A percentile compares a stretch with the other conserved stretches of the same genome.
Evolutionary conservation across 2,797 vertebrate species (phyloP).

Genomic region (Pseudochromis fuscus): DNA sequence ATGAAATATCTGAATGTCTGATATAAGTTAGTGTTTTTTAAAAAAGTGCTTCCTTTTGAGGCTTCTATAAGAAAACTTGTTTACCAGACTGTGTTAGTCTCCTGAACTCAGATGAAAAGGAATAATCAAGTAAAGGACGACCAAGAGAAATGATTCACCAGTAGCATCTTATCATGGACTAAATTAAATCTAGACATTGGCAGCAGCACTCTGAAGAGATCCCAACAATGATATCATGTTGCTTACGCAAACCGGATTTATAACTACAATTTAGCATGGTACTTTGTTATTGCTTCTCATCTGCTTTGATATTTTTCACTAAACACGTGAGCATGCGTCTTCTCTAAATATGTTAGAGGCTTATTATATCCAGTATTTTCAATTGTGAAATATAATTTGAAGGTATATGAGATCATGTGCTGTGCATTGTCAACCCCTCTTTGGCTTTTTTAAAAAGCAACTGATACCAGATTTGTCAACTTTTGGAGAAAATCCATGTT

Average conservation of each 20-base stretch:
- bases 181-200: constrained; percentile 57
- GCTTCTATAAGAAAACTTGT: constrained; percentile 31
- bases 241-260: constrained; percentile 17
- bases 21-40: not conserved
- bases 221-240: constrained; percentile 1
- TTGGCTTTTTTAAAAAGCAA: not conserved
- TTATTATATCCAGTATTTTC: not conserved
- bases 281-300: not conserved
- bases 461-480: not conserved
- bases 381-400: not conserved
- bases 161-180: constrained; percentile 40
- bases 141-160: constrained; percentile 33
- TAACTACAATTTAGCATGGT: not conserved
- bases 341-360: not conserved
- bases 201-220: constrained; percentile 17
- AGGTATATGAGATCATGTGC: too few species aligned
- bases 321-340: not conserved
- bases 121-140: constrained; percentile 47
- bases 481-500: not conserved
- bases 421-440: too few species aligned
- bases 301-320: not conserved
- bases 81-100: constrained; percentile 39
- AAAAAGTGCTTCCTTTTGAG: constrained; percentile 24
- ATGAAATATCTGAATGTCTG: not conserved
- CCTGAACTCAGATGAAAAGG: constrained; percentile 51